These are phyloP conservation scores for Premnoplex brunnescens DNA, from an alignment of 2,797 vertebrate species.

Conservation along the genomic window DNA sequence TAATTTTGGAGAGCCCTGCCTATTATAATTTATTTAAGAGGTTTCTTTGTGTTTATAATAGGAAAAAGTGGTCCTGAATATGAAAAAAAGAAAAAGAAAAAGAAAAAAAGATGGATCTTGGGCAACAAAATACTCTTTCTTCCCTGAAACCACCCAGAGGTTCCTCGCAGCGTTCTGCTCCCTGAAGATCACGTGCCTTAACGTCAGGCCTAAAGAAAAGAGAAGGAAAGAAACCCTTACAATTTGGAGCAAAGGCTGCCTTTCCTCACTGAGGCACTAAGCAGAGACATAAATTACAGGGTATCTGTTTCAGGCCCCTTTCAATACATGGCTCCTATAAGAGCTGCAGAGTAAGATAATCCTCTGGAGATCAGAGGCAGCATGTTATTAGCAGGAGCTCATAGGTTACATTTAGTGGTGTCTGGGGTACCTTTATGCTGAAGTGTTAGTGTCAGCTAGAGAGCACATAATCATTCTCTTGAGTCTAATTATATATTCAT, in stretches of 20 bases:
- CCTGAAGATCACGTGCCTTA: neutral
- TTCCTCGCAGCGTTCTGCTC: neutral
- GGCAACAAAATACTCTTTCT: neutral
- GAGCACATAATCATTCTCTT: conserved; percentile 5
- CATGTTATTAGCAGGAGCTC: conserved; percentile 7
- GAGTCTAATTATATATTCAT: conserved; percentile 31
- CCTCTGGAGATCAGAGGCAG: neutral
- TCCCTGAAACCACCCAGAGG: neutral
- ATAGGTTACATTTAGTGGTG: conserved; percentile 1
- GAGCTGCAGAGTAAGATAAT: conserved; percentile 6
- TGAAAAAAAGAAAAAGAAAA: neutral
- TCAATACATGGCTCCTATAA: neutral
- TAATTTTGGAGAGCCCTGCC: neutral
- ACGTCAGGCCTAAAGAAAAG: neutral
- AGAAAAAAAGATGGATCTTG: neutral
- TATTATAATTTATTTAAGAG: neutral
- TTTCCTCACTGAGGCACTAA: neutral
- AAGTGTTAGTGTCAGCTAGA: neutral
- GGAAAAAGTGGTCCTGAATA: neutral
- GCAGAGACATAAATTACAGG: neutral
- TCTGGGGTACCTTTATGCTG: conserved; percentile 2
- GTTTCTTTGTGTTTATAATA: neutral
- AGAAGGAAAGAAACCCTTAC: neutral
- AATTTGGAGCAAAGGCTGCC: neutral
- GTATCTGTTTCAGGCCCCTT: conserved; percentile 37